These are phyloP conservation scores for Linepithema humile DNA, from an alignment of 1,140 invertebrate genomes.

Conservation along the genomic window DNA sequence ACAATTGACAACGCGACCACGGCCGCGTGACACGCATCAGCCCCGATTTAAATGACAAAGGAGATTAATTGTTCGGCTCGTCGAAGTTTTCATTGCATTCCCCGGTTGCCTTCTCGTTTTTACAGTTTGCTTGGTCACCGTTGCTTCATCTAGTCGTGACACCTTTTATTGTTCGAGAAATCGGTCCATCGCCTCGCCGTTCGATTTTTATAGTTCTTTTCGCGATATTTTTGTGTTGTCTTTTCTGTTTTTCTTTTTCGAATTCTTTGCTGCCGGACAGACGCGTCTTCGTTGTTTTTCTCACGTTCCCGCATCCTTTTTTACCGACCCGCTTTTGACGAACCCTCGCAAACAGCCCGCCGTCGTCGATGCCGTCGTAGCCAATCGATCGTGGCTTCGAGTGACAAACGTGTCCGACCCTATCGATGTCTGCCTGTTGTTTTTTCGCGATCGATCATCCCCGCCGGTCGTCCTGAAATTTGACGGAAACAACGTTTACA, in stretches of 20 bases:
- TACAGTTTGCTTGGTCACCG: background rate
- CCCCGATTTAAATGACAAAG: constrained; percentile 74
- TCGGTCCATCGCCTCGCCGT: background rate
- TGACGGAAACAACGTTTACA: constrained; percentile 47
- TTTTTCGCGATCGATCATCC: constrained; percentile 44
- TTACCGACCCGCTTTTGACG: background rate
- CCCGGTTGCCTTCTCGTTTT: background rate
- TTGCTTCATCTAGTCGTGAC: background rate
- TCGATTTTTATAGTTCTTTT: background rate
- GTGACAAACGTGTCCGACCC: constrained; percentile 41
- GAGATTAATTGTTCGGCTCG: constrained; percentile 65
- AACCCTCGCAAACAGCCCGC: constrained; percentile 15
- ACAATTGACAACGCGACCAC: constrained; percentile 71
- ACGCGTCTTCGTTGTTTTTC: constrained; percentile 15
- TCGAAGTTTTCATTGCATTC: constrained; percentile 53
- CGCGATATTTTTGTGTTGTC: background rate
- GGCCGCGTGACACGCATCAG: constrained; percentile 62
- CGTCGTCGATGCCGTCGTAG: constrained; percentile 26
- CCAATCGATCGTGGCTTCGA: constrained; percentile 44
- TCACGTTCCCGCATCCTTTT: constrained; percentile 16
- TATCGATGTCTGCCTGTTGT: constrained; percentile 32
- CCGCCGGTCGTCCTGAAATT: background rate
- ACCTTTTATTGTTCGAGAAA: background rate
- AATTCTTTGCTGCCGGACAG: background rate
- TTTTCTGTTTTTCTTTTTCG: constrained; percentile 33